Percentiles rank a stretch among this genome's conserved stretches.
phyloP scores from a whole-genome alignment of 2,888 invertebrate genomes.

The Polyommatus iphigenia region DNA sequence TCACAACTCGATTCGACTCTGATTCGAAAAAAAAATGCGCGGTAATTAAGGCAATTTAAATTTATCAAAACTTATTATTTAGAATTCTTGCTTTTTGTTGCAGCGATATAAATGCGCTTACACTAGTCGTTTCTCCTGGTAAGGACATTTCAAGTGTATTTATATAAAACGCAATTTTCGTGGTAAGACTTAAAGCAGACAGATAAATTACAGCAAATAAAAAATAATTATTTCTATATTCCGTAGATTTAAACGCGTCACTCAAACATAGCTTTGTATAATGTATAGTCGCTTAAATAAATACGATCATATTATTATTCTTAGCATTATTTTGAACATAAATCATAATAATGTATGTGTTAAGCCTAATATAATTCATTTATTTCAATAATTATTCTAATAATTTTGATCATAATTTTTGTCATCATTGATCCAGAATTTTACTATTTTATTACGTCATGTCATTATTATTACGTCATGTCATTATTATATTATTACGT shows the following conservation, averaged over 20 bases:
- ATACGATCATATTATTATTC: background rate
- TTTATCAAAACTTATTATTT: background rate
- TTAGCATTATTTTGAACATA: constrained; percentile 3
- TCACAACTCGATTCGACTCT: background rate
- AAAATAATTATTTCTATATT: background rate
- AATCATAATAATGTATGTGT: background rate
- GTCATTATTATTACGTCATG: background rate
- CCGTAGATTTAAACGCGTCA: background rate
- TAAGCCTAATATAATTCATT: background rate
- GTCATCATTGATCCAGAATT: background rate
- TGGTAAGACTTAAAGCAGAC: background rate
- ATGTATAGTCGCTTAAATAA: background rate
- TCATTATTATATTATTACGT: background rate
- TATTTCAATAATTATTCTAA: background rate
- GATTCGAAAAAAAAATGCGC: no score
- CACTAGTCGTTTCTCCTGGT: background rate
- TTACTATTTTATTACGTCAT: background rate
- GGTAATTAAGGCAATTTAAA: no score
- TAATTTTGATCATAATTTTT: background rate
- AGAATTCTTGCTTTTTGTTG: background rate
- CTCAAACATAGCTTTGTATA: background rate
- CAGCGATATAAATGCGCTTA: background rate
- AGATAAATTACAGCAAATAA: background rate
- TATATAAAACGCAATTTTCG: background rate
- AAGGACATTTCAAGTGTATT: background rate